A percentile compares a stretch with the other conserved stretches of the same genome.
Conservation (phyloP, 1,140 invertebrate species). For the Varroa destructor region DNA sequence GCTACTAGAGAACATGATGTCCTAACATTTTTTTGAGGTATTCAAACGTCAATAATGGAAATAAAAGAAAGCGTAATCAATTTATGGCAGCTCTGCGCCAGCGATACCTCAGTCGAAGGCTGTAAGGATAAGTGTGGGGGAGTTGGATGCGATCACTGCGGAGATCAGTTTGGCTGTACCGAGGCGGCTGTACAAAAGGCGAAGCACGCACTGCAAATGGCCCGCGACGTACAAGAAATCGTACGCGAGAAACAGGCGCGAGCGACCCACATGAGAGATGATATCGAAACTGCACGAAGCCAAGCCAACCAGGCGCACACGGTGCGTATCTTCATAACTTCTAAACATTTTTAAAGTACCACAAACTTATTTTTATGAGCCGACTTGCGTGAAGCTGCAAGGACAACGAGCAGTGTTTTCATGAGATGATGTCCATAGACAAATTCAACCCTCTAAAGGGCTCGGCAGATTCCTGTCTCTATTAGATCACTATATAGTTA, state of each 20-base stretch:
- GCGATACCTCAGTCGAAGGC: slow-evolving; percentile 53
- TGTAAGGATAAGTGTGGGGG: slow-evolving; percentile 85
- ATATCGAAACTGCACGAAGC: slow-evolving; percentile 3
- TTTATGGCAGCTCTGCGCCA: slow-evolving; percentile 55
- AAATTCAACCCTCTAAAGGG: no score
- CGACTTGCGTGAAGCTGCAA: no score
- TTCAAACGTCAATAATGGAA: no score
- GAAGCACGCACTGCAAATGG: slow-evolving; percentile 64
- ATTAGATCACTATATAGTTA: no score
- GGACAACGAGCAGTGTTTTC: no score
- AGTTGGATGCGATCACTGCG: slow-evolving; percentile 74
- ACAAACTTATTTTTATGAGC: neutral
- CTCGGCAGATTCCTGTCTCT: no score
- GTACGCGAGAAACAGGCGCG: slow-evolving; percentile 65
- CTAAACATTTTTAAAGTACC: neutral
- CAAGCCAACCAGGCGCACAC: slow-evolving; percentile 9
- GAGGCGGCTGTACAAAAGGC: slow-evolving; percentile 72
- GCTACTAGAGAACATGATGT: no score
- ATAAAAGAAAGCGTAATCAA: no score
- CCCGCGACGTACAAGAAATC: slow-evolving; percentile 61
- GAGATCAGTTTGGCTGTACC: slow-evolving; percentile 66
- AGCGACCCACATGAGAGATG: slow-evolving; percentile 46
- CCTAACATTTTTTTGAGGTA: no score
- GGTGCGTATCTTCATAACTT: neutral
- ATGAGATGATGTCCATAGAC: no score